Conservation (phyloP, 2,888 invertebrate species). For the Tupiocoris notatus region DNA sequence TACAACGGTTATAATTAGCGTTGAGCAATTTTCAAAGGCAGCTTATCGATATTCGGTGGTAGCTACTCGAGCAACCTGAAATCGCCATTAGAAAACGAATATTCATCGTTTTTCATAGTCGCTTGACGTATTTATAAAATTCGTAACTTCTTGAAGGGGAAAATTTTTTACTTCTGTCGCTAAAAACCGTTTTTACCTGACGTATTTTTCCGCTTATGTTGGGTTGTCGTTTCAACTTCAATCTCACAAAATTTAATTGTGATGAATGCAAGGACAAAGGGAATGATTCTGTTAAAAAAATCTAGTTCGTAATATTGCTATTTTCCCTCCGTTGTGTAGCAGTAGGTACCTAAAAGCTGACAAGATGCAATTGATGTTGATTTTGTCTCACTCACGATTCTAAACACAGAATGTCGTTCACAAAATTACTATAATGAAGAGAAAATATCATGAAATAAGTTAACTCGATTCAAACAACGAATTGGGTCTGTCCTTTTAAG, state of each 20-base stretch:
- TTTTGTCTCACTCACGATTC: not conserved
- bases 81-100: not conserved
- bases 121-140: not conserved
- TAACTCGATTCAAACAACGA: slow-evolving; percentile 37
- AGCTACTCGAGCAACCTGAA: not conserved
- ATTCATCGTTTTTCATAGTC: not conserved
- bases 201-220: too few relatives aligned
- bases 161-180: too few relatives aligned
- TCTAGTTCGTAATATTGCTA: slow-evolving; percentile 1
- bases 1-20: too few relatives aligned
- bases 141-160: too few relatives aligned
- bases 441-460: not conserved
- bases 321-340: not conserved
- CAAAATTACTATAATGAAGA: not conserved
- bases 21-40: too few relatives aligned
- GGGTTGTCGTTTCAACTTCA: too few relatives aligned
- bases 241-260: too few relatives aligned
- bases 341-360: not conserved
- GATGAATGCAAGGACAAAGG: not conserved
- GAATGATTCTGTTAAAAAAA: slow-evolving; percentile 31
- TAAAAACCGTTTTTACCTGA: too few relatives aligned
- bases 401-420: not conserved
- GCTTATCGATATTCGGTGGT: too few relatives aligned
- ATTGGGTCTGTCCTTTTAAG: slow-evolving; percentile 33
- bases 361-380: not conserved